phyloP scores from a whole-genome alignment of 2,113 vertebrate species.

The Euleptes europaea region DNA sequence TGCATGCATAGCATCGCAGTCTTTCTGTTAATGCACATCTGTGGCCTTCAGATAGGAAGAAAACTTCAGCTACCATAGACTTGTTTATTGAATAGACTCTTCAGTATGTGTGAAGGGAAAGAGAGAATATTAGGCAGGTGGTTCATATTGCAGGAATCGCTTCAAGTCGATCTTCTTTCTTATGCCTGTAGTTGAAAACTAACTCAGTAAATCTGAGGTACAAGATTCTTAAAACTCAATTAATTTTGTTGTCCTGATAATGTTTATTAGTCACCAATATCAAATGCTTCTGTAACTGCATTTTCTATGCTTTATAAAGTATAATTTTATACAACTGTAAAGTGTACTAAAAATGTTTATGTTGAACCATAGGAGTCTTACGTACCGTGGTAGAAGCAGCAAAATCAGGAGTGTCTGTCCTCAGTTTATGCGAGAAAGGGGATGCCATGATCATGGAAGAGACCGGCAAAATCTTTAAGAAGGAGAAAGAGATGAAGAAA shows the following conservation, averaged over 20 bases:
- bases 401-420: slow-evolving; percentile 81
- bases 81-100: neutral
- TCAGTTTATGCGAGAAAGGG: slow-evolving; percentile 91
- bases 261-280: neutral
- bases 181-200: neutral
- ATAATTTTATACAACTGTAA: neutral
- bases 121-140: neutral
- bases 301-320: neutral
- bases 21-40: slow-evolving; percentile 3
- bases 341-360: neutral
- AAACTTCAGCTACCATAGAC: neutral
- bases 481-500: slow-evolving; percentile 98
- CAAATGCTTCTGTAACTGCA: neutral
- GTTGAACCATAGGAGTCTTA: slow-evolving; percentile 79
- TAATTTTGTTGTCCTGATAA: neutral
- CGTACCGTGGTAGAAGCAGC: slow-evolving; percentile 84
- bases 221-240: accelerated
- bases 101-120: neutral
- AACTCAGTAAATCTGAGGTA: neutral
- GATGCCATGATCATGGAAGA: slow-evolving; percentile 91
- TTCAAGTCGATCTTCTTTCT: neutral
- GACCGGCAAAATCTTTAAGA: slow-evolving; percentile 96
- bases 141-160: neutral
- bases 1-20: neutral
- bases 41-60: neutral